A percentile compares a stretch with the other conserved stretches of the same genome.
Conservation (phyloP, 2,888 invertebrate species). For the Ischnura elegans region DNA sequence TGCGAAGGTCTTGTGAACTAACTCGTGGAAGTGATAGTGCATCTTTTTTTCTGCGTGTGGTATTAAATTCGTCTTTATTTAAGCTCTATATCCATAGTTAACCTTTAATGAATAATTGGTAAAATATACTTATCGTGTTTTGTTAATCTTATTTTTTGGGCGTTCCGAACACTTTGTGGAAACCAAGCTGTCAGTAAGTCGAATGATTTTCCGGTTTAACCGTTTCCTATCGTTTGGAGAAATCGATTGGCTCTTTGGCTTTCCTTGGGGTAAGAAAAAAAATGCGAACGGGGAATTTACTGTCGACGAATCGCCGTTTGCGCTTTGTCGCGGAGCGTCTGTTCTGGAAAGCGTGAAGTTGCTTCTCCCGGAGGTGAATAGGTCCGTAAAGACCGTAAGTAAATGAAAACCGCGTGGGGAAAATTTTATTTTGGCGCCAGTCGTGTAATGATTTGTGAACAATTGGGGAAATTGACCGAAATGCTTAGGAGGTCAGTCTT, state of each 20-base stretch:
- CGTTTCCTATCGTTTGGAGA: not conserved
- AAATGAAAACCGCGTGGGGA: not conserved
- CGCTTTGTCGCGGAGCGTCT: constrained; percentile 8
- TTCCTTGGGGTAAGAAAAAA: not conserved
- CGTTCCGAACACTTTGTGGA: no score
- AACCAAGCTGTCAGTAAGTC: no score
- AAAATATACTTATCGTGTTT: no score
- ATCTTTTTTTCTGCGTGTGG: no score
- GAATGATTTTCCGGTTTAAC: no score
- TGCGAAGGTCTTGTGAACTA: no score
- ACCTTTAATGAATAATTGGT: no score
- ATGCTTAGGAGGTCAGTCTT: not conserved
- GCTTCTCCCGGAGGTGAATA: not conserved
- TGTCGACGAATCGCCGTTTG: not conserved
- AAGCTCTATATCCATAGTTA: no score
- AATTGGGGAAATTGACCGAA: not conserved
- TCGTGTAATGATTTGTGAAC: no score
- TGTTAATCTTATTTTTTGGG: no score
- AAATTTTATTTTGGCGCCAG: not conserved
- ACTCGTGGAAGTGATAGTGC: no score
- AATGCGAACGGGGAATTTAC: not conserved
- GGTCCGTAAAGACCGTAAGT: not conserved
- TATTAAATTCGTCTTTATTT: no score
- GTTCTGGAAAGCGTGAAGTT: not conserved
- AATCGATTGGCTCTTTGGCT: not conserved